Base-by-base conservation (phyloP, 2,797 vertebrate genomes). In the Ctenopoma kingsleyae region DNA sequence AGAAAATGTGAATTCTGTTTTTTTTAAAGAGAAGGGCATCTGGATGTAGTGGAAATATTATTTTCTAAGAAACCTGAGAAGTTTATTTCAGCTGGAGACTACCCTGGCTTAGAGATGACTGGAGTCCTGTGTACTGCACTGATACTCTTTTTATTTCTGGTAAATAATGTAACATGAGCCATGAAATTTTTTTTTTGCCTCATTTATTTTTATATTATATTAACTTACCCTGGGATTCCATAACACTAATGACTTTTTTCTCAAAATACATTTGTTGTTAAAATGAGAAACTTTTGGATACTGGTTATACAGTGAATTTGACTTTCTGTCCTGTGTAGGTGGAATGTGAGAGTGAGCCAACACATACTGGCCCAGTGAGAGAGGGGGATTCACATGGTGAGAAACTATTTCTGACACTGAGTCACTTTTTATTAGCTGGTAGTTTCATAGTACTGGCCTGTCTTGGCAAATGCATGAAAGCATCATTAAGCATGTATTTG, bases 61-160 rank as follows among this genome's bases (percentile, higher is more conserved):
- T 69, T 76, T 70, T 63, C 15, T 23, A 32, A 38, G 25, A 61
- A 25, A 66, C 4, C n/a, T 64, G 52, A 36, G 5, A 71, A 46
- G 38, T 89, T 82, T 87, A 38, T 85, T 88, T 78, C 54, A 83
- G 57, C 30, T 36, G 80, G 77, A 68, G 30, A 67, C 67, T 53
- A 43, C 52, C 27, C 65, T 81, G 82, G 75, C 71, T 22, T 65
- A 79, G 92, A 90, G 84, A 96, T 95, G 95, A 77, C 76, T 57
- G 78, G 76, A 57, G 47, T 72, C 44, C 69, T 90, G 49, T 67
- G 88, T 55, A 84, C 83, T 79, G 81, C 60, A 72, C 67, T 89
- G 63, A 52, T 86, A 78, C 75, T 94, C 57, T 71, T 86, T 56
- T 69, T 56, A 2, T 50, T 86, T 60, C 60, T 82, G 86, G 91